Evolutionary conservation across 2,113 vertebrate genomes (phyloP).

Genomic region (Heterotilapia buettikoferi): DNA sequence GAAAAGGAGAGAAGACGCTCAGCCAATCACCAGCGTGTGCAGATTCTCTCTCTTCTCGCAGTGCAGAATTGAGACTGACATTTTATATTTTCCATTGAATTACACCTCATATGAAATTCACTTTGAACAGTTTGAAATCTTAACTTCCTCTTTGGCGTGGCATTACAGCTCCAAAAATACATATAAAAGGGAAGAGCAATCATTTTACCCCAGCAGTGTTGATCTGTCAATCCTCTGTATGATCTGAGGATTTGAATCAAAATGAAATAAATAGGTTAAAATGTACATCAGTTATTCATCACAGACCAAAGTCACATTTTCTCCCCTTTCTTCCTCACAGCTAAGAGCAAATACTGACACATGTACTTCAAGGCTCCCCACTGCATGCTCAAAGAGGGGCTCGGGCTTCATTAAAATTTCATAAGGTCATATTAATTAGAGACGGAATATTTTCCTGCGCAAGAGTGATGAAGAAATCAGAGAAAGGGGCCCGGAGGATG

Average conservation of each 20-base stretch:
- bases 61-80: slow-evolving; percentile 43
- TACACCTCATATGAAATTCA: slow-evolving; percentile 63
- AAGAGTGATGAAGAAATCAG: slow-evolving; percentile 69
- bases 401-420: slow-evolving; percentile 69
- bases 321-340: slow-evolving; percentile 31
- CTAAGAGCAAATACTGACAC: slow-evolving; percentile 75
- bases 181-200: slow-evolving; percentile 34
- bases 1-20: neutral
- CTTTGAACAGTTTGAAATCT: slow-evolving; percentile 68
- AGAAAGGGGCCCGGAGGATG: slow-evolving; percentile 38
- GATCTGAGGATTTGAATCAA: slow-evolving; percentile 59
- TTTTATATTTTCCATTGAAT: slow-evolving; percentile 64
- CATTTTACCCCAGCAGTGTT: slow-evolving; percentile 43
- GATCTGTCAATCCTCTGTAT: slow-evolving; percentile 51
- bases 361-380: slow-evolving; percentile 69
- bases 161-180: slow-evolving; percentile 29
- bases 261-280: slow-evolving; percentile 74
- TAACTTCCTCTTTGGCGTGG: slow-evolving; percentile 46
- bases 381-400: slow-evolving; percentile 61
- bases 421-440: slow-evolving; percentile 75
- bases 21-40: neutral
- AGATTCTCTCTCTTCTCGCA: slow-evolving; percentile 4
- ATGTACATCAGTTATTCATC: slow-evolving; percentile 71
- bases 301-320: slow-evolving; percentile 55
- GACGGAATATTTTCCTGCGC: slow-evolving; percentile 66